A percentile compares a stretch with the other conserved stretches of the same genome.
These are phyloP conservation scores for Paedocypris sp. DNA, from an alignment of 2,113 vertebrate species.

Conservation along the genomic window DNA sequence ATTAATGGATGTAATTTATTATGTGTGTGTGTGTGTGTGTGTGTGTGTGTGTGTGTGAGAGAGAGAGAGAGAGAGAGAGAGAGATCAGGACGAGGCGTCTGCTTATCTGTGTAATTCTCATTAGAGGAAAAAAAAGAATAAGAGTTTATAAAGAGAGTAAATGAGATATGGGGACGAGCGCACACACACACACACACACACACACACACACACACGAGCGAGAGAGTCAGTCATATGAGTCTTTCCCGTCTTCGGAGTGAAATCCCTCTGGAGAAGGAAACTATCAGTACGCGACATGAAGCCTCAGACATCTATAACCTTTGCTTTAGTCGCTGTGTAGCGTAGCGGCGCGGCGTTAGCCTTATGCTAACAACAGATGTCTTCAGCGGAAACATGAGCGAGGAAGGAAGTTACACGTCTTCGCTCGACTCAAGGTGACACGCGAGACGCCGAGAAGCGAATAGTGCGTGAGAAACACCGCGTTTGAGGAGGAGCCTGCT, in stretches of 20 bases:
- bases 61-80: not conserved
- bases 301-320: not conserved
- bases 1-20: no score
- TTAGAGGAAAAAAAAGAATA: not conserved
- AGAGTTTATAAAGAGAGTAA: constrained; percentile 7
- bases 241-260: not conserved
- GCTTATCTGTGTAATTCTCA: constrained; percentile 20
- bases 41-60: not conserved
- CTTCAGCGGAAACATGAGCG: no score
- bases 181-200: not conserved
- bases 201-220: not conserved
- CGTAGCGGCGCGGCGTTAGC: no score
- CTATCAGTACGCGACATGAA: not conserved
- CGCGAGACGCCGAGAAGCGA: no score
- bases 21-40: no score
- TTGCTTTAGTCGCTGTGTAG: not conserved
- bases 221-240: constrained; percentile 6
- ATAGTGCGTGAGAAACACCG: no score
- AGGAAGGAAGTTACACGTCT: no score
- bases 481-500: no score
- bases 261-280: constrained; percentile 7
- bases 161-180: constrained; percentile 1
- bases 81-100: constrained; percentile 15
- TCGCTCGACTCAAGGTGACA: no score
- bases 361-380: no score